Evolutionary conservation across 1,140 invertebrate genomes (phyloP).

Genomic region (Zaprionus inermis): DNA sequence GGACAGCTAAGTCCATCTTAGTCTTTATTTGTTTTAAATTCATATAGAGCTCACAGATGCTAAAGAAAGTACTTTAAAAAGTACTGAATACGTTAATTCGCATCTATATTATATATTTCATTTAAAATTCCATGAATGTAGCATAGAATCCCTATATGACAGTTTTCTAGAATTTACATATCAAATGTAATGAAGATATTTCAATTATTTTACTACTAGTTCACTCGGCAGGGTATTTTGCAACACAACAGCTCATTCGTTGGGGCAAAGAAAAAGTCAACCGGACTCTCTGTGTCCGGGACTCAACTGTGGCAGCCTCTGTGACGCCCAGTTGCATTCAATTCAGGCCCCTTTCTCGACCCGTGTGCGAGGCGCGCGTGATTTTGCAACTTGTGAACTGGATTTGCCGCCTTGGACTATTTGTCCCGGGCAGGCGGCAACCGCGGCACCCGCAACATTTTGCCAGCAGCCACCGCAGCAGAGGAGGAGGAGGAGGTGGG

Average conservation of each 20-base stretch:
- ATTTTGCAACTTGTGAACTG: constrained; percentile 77
- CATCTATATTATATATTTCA: too few relatives aligned
- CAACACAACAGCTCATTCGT: background rate
- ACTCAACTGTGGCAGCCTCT: constrained; percentile 4
- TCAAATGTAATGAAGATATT: background rate
- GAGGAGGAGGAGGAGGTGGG: background rate
- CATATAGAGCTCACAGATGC: too few relatives aligned
- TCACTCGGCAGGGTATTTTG: background rate
- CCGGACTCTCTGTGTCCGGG: constrained; percentile 1
- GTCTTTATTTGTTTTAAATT: too few relatives aligned
- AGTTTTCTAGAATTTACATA: background rate
- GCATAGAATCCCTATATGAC: too few relatives aligned
- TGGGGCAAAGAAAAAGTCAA: background rate
- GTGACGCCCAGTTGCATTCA: constrained; percentile 54
- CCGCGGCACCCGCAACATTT: constrained; percentile 68
- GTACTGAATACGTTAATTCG: too few relatives aligned
- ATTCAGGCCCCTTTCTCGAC: background rate
- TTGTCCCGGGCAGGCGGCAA: constrained; percentile 38
- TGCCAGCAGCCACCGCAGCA: constrained; percentile 72
- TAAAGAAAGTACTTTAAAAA: too few relatives aligned
- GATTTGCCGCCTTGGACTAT: constrained; percentile 71
- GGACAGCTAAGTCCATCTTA: too few relatives aligned
- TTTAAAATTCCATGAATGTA: too few relatives aligned
- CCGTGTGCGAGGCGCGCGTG: constrained; percentile 65
- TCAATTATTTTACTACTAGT: background rate